Evolutionary conservation across 2,797 vertebrate genomes (phyloP).

Genomic region (Leptatherina wallacei): DNA sequence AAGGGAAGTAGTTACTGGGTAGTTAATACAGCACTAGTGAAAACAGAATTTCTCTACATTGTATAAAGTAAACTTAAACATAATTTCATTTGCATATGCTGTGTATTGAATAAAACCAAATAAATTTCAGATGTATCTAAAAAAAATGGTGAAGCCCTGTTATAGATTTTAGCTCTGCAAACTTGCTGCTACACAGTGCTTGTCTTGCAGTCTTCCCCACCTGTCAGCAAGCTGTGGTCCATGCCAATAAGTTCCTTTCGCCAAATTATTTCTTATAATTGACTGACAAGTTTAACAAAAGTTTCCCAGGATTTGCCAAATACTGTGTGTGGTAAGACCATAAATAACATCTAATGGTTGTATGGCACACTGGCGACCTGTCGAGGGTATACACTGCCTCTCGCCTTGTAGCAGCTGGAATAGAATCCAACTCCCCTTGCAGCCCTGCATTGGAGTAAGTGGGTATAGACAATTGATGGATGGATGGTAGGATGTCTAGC

Average conservation of each 20-base stretch:
- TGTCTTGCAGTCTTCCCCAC: not conserved
- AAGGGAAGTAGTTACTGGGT: not conserved
- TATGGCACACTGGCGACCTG: not conserved
- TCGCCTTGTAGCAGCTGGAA: too few relatives aligned
- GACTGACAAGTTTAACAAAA: constrained; percentile 25
- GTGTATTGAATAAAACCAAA: not conserved
- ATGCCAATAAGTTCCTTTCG: constrained; percentile 17
- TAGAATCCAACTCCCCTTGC: too few relatives aligned
- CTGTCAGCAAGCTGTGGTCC: not conserved
- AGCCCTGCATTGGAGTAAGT: too few relatives aligned
- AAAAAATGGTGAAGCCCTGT: constrained; percentile 26
- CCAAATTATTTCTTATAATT: constrained; percentile 19
- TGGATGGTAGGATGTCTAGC: too few relatives aligned
- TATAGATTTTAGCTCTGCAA: not conserved
- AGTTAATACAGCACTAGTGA: constrained; percentile 5
- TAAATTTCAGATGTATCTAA: not conserved
- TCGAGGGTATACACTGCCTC: too few relatives aligned
- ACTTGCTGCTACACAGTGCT: constrained; percentile 1
- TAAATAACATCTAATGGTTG: constrained; percentile 29
- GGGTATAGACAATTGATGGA: too few relatives aligned
- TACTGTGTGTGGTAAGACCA: not conserved
- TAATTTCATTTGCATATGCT: constrained; percentile 11
- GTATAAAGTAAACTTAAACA: not conserved
- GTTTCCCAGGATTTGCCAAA: not conserved
- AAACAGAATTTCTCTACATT: constrained; percentile 1